Base-by-base conservation (phyloP, 2,113 vertebrate genomes). In the Caranx melampygus region DNA sequence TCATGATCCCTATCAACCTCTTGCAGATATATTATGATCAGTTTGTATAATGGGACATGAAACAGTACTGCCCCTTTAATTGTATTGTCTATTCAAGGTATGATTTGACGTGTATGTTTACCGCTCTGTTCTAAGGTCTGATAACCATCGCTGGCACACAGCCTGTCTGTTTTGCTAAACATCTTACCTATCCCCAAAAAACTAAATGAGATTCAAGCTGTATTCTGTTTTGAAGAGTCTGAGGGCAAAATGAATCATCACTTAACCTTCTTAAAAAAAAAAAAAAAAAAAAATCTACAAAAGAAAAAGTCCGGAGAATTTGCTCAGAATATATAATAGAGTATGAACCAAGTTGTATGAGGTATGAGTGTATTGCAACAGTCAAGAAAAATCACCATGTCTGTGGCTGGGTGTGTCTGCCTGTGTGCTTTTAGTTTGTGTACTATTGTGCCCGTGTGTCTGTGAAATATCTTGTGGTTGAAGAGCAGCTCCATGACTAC, bases 401-500 rank as follows among this genome's bases (percentile, higher is more conserved):
- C n/a, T 65, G 26, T 61, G 16, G 15, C 58, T 62, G 34, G n/a
- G 44, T 74, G 47, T 72, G 49, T 67, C 51, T 80, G 55, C 34
- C 54, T 72, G 81, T 59, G 58, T 84, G 34, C 45, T 64, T 72
- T 66, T 57, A 54, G 40, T 71, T 4, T 31, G 42, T 68, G 64
- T 44, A 72, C 31, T 37, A 37, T 21, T 61, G 61, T 31, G 34
- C 14, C 35, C 31, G 57, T 51, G 64, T 44, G 8, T 60, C 40
- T 80, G 76, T 84, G 79, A 91, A 89, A 86, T 86, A 86, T 86
- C 67, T 92, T 64, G 72, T 64, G 57, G 86, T 85, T 83, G 83
- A 89, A 77, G 82, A 80, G 74, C 51, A 81, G 82, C 87, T 90
- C 90, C 82, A 89, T 85, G 89, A 82, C 92, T 89, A 89, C 85